Percentiles rank a stretch among this genome's conserved stretches.
phyloP scores from a whole-genome alignment of 2,888 invertebrate genomes.

The Leptinotarsa haldemani region DNA sequence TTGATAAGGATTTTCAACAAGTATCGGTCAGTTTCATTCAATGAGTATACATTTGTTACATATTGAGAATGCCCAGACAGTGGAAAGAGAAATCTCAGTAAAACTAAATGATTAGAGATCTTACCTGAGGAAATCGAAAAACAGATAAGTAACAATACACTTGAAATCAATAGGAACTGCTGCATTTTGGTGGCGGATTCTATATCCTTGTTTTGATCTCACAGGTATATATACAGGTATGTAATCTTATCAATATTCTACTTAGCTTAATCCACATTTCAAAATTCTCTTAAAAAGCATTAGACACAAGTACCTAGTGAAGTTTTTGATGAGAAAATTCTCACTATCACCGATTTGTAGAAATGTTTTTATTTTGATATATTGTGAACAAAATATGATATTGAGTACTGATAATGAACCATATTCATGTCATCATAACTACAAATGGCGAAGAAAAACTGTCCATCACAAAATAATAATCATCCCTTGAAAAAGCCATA shows the following conservation, averaged over 20 bases:
- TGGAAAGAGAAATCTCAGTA: neutral
- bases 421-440: too few species aligned
- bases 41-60: too few species aligned
- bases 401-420: too few species aligned
- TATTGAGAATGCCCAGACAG: too few species aligned
- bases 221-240: neutral
- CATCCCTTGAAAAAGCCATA: too few species aligned
- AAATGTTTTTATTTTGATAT: neutral
- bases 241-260: neutral
- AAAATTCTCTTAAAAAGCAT: neutral
- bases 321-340: neutral
- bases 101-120: neutral
- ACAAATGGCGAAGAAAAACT: too few species aligned
- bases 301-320: neutral
- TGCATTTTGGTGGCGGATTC: neutral
- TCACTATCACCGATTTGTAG: neutral
- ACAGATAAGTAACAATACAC: neutral
- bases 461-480: too few species aligned
- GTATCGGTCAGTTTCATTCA: too few species aligned
- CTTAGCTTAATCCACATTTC: neutral
- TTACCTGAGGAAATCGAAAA: neutral
- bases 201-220: neutral
- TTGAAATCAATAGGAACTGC: neutral
- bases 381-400: neutral
- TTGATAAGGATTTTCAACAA: too few species aligned